These are phyloP conservation scores for Tinea pellionella DNA, from an alignment of 2,888 invertebrate genomes.

Conservation along the genomic window DNA sequence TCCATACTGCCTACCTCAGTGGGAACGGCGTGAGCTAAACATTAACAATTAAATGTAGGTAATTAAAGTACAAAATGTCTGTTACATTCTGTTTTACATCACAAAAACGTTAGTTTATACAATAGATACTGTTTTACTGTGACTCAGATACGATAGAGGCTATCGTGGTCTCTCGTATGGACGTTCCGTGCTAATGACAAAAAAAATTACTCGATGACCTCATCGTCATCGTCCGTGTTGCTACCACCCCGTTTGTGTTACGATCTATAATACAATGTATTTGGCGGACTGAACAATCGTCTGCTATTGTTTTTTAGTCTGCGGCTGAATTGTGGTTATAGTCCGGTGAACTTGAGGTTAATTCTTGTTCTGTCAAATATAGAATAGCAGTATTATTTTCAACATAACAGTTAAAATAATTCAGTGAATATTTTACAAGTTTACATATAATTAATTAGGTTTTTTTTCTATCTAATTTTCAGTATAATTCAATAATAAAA, in stretches of 20 bases:
- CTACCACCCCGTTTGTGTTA: slow-evolving; percentile 14
- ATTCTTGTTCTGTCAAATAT: slow-evolving; percentile 21
- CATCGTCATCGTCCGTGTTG: slow-evolving; percentile 23
- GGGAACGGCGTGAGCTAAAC: too few species aligned
- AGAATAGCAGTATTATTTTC: too few species aligned
- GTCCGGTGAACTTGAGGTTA: slow-evolving; percentile 23
- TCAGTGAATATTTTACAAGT: too few species aligned
- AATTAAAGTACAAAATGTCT: too few species aligned
- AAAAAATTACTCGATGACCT: slow-evolving; percentile 43
- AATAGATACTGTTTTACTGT: slow-evolving; percentile 21
- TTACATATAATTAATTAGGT: too few species aligned
- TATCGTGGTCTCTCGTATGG: slow-evolving; percentile 4
- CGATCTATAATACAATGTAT: slow-evolving; percentile 25
- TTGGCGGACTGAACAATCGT: slow-evolving; percentile 22
- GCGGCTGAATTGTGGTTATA: slow-evolving; percentile 14
- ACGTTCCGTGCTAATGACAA: slow-evolving; percentile 29
- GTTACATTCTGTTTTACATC: neutral
- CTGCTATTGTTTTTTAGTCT: neutral
- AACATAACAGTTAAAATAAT: too few species aligned
- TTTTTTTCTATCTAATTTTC: too few species aligned
- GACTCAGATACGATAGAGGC: slow-evolving; percentile 2
- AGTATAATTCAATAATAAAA: too few species aligned
- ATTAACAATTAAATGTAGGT: too few species aligned
- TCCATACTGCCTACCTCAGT: too few species aligned
- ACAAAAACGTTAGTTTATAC: slow-evolving; percentile 16